Base-by-base conservation (phyloP, 2,797 vertebrate species). In the Neosilurus hyrtlii region DNA sequence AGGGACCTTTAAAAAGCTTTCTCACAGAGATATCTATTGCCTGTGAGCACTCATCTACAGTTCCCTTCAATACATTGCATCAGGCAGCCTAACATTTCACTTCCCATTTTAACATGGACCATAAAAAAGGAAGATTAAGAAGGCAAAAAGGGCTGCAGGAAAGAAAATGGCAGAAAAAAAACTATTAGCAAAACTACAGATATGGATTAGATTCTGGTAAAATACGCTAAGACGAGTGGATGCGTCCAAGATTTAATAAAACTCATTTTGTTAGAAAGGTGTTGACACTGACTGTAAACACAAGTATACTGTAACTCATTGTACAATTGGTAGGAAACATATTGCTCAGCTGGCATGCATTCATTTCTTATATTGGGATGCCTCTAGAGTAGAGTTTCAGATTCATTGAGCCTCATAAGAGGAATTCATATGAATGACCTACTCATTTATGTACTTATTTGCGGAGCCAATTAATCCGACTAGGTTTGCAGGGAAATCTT, bases 1-100 rank as follows among this genome's bases (percentile, higher is more conserved):
- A 76, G 57, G 20, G 80, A 82, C 80, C 68, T 79, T 76, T 81
- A 75, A 81, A 81, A 66, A 81, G 79, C 83, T 76, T 82, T 68
- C 56, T 78, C 59, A 37, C 73, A 66, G 80, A 71, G 56, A 56
- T 84, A 75, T 80, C 83, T 59, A 67, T 62, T 51, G 54, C 83
- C 56, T 30, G 26, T 54, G 63, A 61, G 63, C 83, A 67, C 30
- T 80, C 24, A 1, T 66, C 70, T 61, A 37, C 71, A 15, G 71
- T 37, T 63, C 22, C 9, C 22, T 82, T 73, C 52, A 82, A 81
- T 78, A 78, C 80, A 56, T 62, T 57, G 73, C n/a, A 65, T 12
- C 15, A 77, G 57, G 49, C 57, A 15, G 78, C 71, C 74, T 52
- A 77, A 72, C 61, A 66, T 56, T 78, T 72, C 52, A 12, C 66